These are phyloP conservation scores for Poicephalus meyeri DNA, from an alignment of 2,113 vertebrate species.

Conservation along the genomic window DNA sequence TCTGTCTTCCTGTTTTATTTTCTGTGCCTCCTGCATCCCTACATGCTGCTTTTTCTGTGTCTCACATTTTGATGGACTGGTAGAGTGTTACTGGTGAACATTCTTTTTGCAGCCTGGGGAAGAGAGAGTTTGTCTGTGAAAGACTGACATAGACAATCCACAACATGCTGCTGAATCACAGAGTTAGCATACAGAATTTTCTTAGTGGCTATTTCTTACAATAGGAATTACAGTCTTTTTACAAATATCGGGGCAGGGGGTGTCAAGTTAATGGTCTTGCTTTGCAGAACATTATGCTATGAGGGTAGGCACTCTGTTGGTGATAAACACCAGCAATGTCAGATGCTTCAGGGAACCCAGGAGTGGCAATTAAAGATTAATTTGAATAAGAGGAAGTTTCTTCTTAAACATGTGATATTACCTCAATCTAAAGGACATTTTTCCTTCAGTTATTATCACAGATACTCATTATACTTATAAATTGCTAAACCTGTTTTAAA, in stretches of 20 bases:
- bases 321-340: not conserved
- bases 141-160: not conserved
- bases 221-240: not conserved
- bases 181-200: not conserved
- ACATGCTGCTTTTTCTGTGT: not conserved
- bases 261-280: not conserved
- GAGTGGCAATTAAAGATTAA: constrained; percentile 28
- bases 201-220: not conserved
- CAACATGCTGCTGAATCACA: not conserved
- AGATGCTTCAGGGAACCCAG: not conserved
- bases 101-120: not conserved
- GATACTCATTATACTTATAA: constrained; percentile 2
- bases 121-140: not conserved
- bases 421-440: not conserved
- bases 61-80: not conserved
- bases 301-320: not conserved
- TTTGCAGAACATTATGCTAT: not conserved
- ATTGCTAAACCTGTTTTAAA: not conserved
- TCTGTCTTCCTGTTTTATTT: not conserved
- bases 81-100: not conserved
- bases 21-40: not conserved
- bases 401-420: constrained; percentile 8
- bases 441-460: not conserved
- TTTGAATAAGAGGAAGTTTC: constrained; percentile 22
- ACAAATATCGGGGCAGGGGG: not conserved